Percentiles rank a stretch among this genome's conserved stretches.
Conservation (phyloP, 1,140 invertebrate species). For the Aphis gossypii region DNA sequence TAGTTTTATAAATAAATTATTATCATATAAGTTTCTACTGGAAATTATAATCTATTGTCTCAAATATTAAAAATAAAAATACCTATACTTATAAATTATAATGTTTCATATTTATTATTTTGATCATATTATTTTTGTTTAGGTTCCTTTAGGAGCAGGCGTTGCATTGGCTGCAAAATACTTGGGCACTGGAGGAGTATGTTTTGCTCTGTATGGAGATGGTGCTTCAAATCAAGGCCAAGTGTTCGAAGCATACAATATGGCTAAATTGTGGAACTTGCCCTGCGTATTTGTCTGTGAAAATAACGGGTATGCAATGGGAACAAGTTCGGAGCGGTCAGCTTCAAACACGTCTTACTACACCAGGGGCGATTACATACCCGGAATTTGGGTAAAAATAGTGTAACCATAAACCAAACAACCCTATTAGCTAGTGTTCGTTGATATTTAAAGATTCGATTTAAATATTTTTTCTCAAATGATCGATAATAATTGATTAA, state of each 20-base stretch:
- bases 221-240: conserved; percentile 97
- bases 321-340: conserved; percentile 86
- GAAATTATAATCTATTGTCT: too few relatives aligned
- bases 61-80: too few relatives aligned
- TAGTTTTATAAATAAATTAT: too few relatives aligned
- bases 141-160: conserved; percentile 94
- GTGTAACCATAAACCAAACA: background rate
- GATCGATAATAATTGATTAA: background rate
- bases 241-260: conserved; percentile 81
- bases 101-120: background rate
- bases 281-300: conserved; percentile 96
- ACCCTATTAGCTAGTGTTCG: background rate
- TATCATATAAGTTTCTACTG: too few relatives aligned
- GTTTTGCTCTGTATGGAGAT: conserved; percentile 91
- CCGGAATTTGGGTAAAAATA: conserved; percentile 76
- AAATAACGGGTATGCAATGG: conserved; percentile 99
- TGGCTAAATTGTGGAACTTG: conserved; percentile 88
- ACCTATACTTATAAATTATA: too few relatives aligned
- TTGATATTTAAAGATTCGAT: background rate
- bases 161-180: conserved; percentile 93
- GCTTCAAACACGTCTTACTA: conserved; percentile 92
- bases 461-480: background rate
- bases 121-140: conserved; percentile 59
- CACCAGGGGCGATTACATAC: conserved; percentile 91
- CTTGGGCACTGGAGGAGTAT: conserved; percentile 79